Evolutionary conservation across 2,797 vertebrate species (phyloP), one percentile per base, ranked within the genome.

Genomic region (Notamacropus eugenii): DNA sequence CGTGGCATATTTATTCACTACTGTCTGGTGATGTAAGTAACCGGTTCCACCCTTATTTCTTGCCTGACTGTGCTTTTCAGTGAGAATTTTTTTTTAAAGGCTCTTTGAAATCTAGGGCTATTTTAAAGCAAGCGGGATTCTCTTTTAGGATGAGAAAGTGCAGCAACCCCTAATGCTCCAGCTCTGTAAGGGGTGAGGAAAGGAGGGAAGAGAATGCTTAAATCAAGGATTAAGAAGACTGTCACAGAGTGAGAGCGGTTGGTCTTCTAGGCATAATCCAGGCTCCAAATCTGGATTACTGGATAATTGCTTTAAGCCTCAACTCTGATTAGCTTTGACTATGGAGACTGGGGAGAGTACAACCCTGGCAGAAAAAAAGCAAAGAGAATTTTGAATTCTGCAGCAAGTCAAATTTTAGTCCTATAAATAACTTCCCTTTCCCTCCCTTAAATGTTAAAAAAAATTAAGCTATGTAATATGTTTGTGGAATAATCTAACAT

Each of bases 381-480:
- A 90, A 52, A 3, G 2, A 16, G 16, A 46, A 90, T 91, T 95
- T 95, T 54, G 92, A 93, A 95, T n/a, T 95, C 92, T 95, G 34
- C 55, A 91, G 57, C 11, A 92, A 58, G 9, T 94, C 90, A 50
- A 14, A 94, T 90, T 93, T 97, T n/a, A 97, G 50, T 90, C 90
- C 19, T 67, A 13, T 91, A 90, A 82, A 93, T 55, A 87, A 11
- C 74, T 87, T 50, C 22, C 9, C 40, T 87, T 82, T 22, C 74
- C 40, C n/a, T 22, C 40, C 40, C 74, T 46, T 46, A 82, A 87
- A 87, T 87, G 92, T 12, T 95, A 54, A 93, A 92, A 54, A 92
- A 95, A 31, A 87, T 55, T 54, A 56, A 54, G 28, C 29, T 56
- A 14, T 22, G 28, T 50, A 29, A 55, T 58, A 24, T 93, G 54